Conservation (phyloP, 2,113 vertebrate species). For the Rhea americana region DNA sequence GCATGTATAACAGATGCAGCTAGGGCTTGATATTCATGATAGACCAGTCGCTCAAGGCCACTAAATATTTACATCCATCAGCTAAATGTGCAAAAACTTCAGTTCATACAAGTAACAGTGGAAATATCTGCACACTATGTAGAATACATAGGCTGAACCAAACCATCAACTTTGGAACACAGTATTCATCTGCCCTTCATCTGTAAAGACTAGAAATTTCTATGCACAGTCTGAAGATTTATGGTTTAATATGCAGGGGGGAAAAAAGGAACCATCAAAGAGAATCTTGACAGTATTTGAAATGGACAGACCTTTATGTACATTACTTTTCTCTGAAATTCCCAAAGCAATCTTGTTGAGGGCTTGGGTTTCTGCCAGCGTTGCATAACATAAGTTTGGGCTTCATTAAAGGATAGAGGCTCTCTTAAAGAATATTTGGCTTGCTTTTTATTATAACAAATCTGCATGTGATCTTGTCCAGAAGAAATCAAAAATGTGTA, state of each 20-base stretch:
- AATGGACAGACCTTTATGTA: neutral
- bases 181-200: neutral
- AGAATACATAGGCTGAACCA: neutral
- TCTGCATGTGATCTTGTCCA: neutral
- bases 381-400: slow-evolving; percentile 22
- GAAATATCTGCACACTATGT: neutral
- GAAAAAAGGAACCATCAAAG: neutral
- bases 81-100: slow-evolving; percentile 29
- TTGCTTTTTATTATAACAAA: neutral
- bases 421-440: slow-evolving; percentile 19
- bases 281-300: neutral
- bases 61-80: slow-evolving; percentile 53
- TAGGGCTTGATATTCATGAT: slow-evolving; percentile 43
- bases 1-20: slow-evolving; percentile 53
- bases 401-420: neutral
- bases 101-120: neutral
- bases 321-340: neutral
- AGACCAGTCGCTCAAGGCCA: slow-evolving; percentile 69
- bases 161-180: neutral
- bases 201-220: neutral
- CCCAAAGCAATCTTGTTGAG: neutral
- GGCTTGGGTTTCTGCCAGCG: neutral
- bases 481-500: slow-evolving; percentile 29
- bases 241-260: neutral
- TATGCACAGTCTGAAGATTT: neutral